Percentiles rank a stretch among this genome's conserved stretches.
These are phyloP conservation scores for Unio pictorum DNA, from an alignment of 2,888 invertebrate species.

Conservation along the genomic window DNA sequence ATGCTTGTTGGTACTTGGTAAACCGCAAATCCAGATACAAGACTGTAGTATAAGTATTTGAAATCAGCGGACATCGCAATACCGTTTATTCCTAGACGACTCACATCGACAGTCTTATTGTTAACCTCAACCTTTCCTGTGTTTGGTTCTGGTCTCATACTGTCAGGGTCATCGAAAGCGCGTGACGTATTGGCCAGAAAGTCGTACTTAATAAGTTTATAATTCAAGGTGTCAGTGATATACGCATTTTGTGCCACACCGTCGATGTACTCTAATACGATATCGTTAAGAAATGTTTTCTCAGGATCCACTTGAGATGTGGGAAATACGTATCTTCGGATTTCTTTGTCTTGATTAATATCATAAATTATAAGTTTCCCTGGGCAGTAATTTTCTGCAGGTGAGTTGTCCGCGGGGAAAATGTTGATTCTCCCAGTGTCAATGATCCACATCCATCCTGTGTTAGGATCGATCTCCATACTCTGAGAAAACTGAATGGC, in stretches of 20 bases:
- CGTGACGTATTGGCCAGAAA: constrained; percentile 11
- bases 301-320: constrained; percentile 15
- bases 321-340: constrained; percentile 25
- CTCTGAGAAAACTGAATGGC: constrained; percentile 37
- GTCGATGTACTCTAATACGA: constrained; percentile 36
- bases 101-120: neutral
- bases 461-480: constrained; percentile 45
- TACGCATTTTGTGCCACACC: constrained; percentile 30
- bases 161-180: constrained; percentile 18
- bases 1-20: constrained; percentile 20
- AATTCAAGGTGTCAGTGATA: constrained; percentile 30
- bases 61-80: constrained; percentile 42
- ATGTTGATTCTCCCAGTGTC: constrained; percentile 29
- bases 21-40: constrained; percentile 23
- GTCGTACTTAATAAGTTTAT: constrained; percentile 29
- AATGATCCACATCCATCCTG: constrained; percentile 43
- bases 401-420: constrained; percentile 1
- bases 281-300: constrained; percentile 34
- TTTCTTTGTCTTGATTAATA: constrained; percentile 15
- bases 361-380: constrained; percentile 42
- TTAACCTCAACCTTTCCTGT: constrained; percentile 11
- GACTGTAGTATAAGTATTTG: constrained; percentile 30
- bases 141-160: constrained; percentile 9
- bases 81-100: constrained; percentile 24
- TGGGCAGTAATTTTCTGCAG: constrained; percentile 28